A percentile compares a stretch with the other conserved stretches of the same genome.
Evolutionary conservation across 2,888 invertebrate species (phyloP).

Genomic region (Chymomyza fuscimana): DNA sequence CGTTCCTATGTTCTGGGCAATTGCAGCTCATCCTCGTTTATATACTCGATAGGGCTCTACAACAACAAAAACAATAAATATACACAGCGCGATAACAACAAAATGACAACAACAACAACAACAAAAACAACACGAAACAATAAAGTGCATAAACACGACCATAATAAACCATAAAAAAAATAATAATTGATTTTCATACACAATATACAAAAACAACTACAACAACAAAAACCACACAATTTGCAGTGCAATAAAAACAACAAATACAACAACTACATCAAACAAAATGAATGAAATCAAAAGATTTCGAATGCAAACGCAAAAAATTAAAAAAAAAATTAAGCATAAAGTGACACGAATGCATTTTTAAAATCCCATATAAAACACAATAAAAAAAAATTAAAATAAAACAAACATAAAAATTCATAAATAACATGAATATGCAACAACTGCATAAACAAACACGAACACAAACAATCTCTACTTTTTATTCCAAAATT

Average conservation of each 20-base stretch:
- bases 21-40: neutral
- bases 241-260: constrained; percentile 9
- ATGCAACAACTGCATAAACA: too few relatives aligned
- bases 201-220: constrained; percentile 11
- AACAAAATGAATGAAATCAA: constrained; percentile 14
- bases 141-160: neutral
- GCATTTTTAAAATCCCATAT: neutral
- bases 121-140: constrained; percentile 5
- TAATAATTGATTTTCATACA: neutral
- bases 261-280: constrained; percentile 28
- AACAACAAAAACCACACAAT: neutral
- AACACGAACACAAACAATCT: too few relatives aligned
- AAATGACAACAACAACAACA: neutral
- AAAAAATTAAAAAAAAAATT: constrained; percentile 6
- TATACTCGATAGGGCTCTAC: neutral
- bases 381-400: neutral
- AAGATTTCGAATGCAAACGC: constrained; percentile 19
- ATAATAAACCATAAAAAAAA: constrained; percentile 3
- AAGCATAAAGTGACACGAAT: constrained; percentile 10
- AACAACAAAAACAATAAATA: constrained; percentile 22
- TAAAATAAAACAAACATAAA: neutral
- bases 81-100: constrained; percentile 42
- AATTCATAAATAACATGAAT: neutral
- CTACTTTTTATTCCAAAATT: too few relatives aligned
- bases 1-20: neutral